Conservation (phyloP, 1,140 invertebrate species). For the Penaeus chinensis region DNA sequence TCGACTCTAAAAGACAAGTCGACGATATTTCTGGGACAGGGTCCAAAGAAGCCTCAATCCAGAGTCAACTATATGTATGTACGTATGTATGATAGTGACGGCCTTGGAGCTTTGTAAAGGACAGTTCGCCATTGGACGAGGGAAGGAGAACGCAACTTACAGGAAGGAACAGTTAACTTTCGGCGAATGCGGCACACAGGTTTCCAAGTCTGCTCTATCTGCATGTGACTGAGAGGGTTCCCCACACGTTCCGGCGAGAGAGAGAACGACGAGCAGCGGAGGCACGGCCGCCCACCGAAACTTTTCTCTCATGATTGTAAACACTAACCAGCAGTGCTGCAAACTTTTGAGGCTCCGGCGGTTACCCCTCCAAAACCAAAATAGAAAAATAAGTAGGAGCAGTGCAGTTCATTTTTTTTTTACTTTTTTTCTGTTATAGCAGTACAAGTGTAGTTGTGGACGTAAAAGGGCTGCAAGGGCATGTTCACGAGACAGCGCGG, state of each 20-base stretch:
- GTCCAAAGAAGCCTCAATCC: too few relatives aligned
- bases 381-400: too few relatives aligned
- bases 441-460: too few relatives aligned
- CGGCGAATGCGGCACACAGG: slow-evolving; percentile 66
- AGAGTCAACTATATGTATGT: too few relatives aligned
- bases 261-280: neutral
- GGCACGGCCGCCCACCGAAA: neutral
- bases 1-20: too few relatives aligned
- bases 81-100: too few relatives aligned
- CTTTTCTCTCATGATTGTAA: slow-evolving; percentile 34
- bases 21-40: too few relatives aligned
- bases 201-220: neutral
- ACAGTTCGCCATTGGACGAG: slow-evolving; percentile 8
- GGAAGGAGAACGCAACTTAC: slow-evolving; percentile 59
- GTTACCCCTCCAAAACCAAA: too few relatives aligned
- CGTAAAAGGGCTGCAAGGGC: too few relatives aligned
- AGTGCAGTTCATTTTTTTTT: too few relatives aligned
- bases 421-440: too few relatives aligned
- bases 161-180: slow-evolving; percentile 65
- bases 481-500: too few relatives aligned
- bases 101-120: slow-evolving; percentile 26
- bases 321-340: neutral
- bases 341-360: neutral
- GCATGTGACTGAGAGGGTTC: neutral
- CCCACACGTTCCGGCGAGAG: neutral